These are phyloP conservation scores for Caretta caretta DNA, from an alignment of 2,113 vertebrate genomes.

Conservation along the genomic window DNA sequence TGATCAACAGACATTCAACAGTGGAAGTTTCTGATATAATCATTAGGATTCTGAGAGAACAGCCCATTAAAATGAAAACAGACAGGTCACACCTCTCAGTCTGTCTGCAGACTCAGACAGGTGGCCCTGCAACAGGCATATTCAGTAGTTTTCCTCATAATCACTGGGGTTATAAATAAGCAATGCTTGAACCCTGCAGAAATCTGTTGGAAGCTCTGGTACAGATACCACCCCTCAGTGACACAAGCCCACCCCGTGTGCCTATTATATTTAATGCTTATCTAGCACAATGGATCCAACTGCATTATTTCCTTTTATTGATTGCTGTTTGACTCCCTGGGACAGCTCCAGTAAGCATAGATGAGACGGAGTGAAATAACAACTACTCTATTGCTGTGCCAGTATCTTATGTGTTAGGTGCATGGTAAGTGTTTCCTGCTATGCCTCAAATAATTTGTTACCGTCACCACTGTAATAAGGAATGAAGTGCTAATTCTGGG, in stretches of 20 bases:
- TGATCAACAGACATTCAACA: background rate
- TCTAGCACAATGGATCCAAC: background rate
- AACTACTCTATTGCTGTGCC: background rate
- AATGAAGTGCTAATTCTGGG: background rate
- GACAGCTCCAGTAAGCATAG: background rate
- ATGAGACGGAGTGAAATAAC: background rate
- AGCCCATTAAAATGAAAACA: background rate
- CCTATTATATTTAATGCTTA: rapidly evolving
- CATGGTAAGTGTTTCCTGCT: background rate
- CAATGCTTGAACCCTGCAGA: rapidly evolving
- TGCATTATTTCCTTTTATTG: background rate
- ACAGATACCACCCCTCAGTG: rapidly evolving
- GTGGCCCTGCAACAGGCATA: background rate
- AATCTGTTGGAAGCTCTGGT: background rate
- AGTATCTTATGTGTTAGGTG: rapidly evolving
- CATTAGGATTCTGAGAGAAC: background rate
- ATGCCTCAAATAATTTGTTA: background rate
- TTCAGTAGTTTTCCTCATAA: background rate
- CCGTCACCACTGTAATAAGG: rapidly evolving
- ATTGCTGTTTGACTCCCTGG: background rate
- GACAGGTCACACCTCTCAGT: background rate
- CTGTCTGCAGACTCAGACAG: background rate
- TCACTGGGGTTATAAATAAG: background rate
- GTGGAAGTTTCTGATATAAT: background rate
- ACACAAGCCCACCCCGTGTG: background rate